Percentiles rank a stretch among this genome's conserved stretches.
These are phyloP conservation scores for Aplysina aerophoba DNA, from an alignment of 37 sponge, comb jelly and placozoan genomes.

Conservation along the genomic window DNA sequence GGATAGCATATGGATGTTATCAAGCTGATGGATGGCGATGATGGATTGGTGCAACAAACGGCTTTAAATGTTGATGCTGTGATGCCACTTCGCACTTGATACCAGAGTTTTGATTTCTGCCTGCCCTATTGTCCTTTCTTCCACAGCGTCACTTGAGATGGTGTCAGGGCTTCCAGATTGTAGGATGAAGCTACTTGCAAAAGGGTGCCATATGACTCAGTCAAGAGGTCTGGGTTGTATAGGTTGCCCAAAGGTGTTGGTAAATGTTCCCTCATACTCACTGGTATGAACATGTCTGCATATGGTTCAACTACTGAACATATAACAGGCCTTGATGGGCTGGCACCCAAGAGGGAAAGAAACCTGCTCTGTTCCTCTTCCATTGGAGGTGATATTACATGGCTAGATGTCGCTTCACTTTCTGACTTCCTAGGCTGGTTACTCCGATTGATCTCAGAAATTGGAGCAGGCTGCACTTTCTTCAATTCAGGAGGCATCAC, in stretches of 20 bases:
- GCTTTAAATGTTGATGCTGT: conserved; percentile 68
- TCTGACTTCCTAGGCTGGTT: conserved; percentile 24
- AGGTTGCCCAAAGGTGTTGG: conserved; percentile 29
- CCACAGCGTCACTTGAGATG: conserved; percentile 32
- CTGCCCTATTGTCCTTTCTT: conserved; percentile 51
- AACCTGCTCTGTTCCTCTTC: no score
- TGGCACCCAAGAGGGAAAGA: no score
- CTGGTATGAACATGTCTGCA: conserved; percentile 44
- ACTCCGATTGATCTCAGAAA: conserved; percentile 42
- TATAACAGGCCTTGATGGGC: no score
- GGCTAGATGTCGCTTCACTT: no score
- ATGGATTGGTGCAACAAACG: conserved; percentile 45
- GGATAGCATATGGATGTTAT: conserved; percentile 71
- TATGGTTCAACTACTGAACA: no score
- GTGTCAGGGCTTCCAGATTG: conserved; percentile 7
- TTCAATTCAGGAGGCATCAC: conserved; percentile 41
- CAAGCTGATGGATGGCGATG: conserved; percentile 48
- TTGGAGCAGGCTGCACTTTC: conserved; percentile 45
- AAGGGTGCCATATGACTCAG: conserved; percentile 23
- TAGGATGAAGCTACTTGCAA: conserved; percentile 1
- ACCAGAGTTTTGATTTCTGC: conserved; percentile 51
- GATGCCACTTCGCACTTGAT: conserved; percentile 54
- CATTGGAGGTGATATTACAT: no score
- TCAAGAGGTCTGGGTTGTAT: conserved; percentile 25
- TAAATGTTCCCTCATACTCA: conserved; percentile 2